phyloP scores from a whole-genome alignment of 2,113 vertebrate species.

The Phainopepla nitens region DNA sequence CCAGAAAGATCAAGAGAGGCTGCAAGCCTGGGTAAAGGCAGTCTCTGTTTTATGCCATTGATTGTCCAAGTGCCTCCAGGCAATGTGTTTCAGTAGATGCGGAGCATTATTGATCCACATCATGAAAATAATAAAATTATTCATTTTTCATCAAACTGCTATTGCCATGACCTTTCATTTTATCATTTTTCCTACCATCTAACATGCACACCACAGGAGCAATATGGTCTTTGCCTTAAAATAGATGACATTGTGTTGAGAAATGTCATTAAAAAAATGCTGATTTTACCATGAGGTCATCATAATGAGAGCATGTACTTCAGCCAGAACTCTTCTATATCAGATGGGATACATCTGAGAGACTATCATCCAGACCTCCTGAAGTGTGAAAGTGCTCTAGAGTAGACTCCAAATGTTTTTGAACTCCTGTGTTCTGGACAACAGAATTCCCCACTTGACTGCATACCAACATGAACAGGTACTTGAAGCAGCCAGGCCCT shows the following conservation, averaged over 20 bases:
- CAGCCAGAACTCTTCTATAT: not conserved
- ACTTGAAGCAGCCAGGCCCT: not conserved
- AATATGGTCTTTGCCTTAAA: slow-evolving; percentile 37
- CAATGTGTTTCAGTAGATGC: slow-evolving; percentile 65
- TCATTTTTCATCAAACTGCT: slow-evolving; percentile 78
- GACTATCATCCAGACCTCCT: not conserved
- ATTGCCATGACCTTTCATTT: slow-evolving; percentile 64
- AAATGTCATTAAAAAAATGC: slow-evolving; percentile 16
- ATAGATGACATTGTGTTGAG: slow-evolving; percentile 49
- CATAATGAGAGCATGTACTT: not conserved
- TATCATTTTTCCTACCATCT: slow-evolving; percentile 19
- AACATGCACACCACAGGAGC: slow-evolving; percentile 32
- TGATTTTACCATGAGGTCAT: slow-evolving; percentile 11
- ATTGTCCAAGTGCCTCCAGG: slow-evolving; percentile 80
- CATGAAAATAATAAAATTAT: slow-evolving; percentile 86
- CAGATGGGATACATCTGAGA: not conserved
- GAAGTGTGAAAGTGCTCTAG: not conserved
- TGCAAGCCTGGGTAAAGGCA: slow-evolving; percentile 64
- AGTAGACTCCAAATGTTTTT: not conserved
- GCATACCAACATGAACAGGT: not conserved
- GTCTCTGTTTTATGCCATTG: slow-evolving; percentile 79
- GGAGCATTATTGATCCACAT: slow-evolving; percentile 83
- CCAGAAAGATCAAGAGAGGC: slow-evolving; percentile 80
- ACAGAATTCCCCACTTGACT: not conserved
- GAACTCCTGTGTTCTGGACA: not conserved